Percentiles rank a stretch among this genome's conserved stretches.
Conservation (phyloP, 2,797 vertebrate species). For the Oreonectes daqikongensis region DNA sequence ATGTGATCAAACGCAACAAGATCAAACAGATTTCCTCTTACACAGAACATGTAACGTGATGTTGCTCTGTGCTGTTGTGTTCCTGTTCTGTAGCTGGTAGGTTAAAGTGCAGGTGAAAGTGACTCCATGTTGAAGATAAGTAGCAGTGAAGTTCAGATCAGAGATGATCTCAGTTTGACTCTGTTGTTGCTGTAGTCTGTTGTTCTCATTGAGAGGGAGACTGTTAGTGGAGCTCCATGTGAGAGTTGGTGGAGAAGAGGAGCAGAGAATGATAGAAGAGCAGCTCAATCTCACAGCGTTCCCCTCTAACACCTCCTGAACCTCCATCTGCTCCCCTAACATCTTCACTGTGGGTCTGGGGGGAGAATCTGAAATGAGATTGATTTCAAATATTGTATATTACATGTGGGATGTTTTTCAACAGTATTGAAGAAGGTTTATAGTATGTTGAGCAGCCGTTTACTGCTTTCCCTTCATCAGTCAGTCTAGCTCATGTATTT, state of each 20-base stretch:
- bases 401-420: no score
- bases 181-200: constrained; percentile 17
- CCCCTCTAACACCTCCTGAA: constrained; percentile 54
- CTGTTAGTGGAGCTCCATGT: constrained; percentile 55
- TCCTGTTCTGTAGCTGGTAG: constrained; percentile 28
- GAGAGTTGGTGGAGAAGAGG: constrained; percentile 54
- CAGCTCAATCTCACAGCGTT: constrained; percentile 69
- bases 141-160: constrained; percentile 32
- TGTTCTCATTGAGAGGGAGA: constrained; percentile 47
- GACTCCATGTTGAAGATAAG: constrained; percentile 13
- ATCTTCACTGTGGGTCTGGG: constrained; percentile 17
- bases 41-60: constrained; percentile 24
- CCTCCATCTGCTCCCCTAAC: constrained; percentile 1
- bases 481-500: no score
- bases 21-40: not conserved
- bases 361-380: constrained; percentile 20
- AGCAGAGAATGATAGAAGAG: constrained; percentile 54
- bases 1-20: not conserved
- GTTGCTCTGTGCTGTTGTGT: constrained; percentile 17
- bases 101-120: constrained; percentile 37
- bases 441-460: no score
- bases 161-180: constrained; percentile 27
- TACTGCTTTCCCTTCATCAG: no score
- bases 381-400: not conserved
- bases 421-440: no score